phyloP scores from a whole-genome alignment of 2,888 invertebrate genomes.

The Tuta absoluta region DNA sequence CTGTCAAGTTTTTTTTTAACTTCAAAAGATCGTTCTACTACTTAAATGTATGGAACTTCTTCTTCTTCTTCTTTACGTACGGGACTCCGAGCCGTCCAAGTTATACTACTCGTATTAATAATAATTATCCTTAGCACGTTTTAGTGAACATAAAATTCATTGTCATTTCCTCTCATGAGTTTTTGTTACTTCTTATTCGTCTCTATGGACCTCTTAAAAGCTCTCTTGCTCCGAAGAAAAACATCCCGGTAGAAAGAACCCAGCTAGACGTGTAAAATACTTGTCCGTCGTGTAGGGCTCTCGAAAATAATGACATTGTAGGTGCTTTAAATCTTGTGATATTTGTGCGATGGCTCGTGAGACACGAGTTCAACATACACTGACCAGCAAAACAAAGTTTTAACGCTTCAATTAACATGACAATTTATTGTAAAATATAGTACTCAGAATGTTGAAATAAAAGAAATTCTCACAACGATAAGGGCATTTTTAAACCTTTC shows the following conservation, averaged over 20 bases:
- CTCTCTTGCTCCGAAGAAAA: constrained; percentile 35
- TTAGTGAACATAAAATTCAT: constrained; percentile 34
- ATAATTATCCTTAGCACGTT: constrained; percentile 33
- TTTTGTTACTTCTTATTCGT: constrained; percentile 40
- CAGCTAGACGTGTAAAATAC: constrained; percentile 28
- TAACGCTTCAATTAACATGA: too few species aligned
- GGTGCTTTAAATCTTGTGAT: not conserved
- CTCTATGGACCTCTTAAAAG: constrained; percentile 38
- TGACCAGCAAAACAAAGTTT: too few species aligned
- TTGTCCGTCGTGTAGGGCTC: constrained; percentile 2
- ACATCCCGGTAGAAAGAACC: constrained; percentile 32
- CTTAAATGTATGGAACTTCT: too few species aligned
- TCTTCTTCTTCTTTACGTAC: too few species aligned
- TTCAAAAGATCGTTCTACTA: too few species aligned
- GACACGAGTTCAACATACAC: not conserved
- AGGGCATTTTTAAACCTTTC: too few species aligned
- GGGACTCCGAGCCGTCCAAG: not conserved
- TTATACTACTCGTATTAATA: too few species aligned
- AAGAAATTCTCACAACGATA: too few species aligned
- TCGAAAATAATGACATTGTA: constrained; percentile 1
- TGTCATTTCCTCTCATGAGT: constrained; percentile 35
- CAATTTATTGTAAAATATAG: too few species aligned
- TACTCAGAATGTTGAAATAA: too few species aligned
- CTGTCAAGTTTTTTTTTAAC: too few species aligned
- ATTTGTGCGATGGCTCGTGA: not conserved